Conservation (phyloP, 2,113 vertebrate genomes). For the Pelecanus crispus region DNA sequence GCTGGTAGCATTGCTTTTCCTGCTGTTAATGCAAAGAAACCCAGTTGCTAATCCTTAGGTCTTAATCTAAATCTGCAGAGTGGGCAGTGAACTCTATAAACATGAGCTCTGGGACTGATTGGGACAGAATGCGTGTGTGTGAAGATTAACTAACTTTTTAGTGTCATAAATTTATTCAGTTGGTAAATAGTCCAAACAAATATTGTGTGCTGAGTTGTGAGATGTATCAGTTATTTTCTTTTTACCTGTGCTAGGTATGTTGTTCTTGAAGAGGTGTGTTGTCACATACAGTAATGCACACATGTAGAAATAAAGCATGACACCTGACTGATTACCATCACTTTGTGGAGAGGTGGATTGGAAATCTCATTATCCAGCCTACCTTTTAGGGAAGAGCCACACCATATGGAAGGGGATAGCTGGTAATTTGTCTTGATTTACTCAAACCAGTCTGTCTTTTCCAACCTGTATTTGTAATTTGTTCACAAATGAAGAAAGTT, state of each 20-base stretch:
- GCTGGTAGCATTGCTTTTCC: not conserved
- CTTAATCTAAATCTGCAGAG: not conserved
- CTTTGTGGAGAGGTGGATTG: not conserved
- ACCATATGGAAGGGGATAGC: not conserved
- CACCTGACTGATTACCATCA: not conserved
- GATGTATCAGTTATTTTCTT: not conserved
- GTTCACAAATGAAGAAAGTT: not conserved
- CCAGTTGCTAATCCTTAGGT: not conserved
- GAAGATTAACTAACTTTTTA: not conserved
- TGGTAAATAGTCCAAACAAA: not conserved
- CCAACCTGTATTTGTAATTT: not conserved
- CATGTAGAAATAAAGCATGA: not conserved
- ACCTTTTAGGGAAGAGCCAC: not conserved
- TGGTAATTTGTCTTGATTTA: not conserved
- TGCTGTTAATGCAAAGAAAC: not conserved
- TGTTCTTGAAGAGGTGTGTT: not conserved
- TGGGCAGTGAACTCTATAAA: not conserved
- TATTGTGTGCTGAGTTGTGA: not conserved
- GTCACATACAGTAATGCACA: not conserved
- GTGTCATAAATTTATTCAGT: not conserved
- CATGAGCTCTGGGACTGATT: not conserved
- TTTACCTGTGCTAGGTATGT: not conserved
- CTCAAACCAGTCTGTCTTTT: not conserved
- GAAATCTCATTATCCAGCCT: not conserved
- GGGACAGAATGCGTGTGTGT: not conserved